phyloP scores from a whole-genome alignment of 23 tunicate species.

The Styela plicata region DNA sequence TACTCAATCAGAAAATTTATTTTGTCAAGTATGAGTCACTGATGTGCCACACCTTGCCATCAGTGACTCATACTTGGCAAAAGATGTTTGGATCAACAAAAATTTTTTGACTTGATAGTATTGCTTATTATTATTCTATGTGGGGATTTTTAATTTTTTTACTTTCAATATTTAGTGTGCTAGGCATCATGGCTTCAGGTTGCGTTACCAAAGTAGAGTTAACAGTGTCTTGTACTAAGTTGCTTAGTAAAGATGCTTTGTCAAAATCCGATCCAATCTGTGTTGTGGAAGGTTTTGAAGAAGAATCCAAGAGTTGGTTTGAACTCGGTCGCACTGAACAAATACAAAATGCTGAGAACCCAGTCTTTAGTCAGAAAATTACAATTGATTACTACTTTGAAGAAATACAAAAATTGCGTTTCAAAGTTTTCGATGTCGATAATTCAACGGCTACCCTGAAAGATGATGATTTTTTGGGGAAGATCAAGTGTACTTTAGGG shows the following conservation, averaged over 20 bases:
- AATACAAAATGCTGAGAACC: slow-evolving; percentile 44
- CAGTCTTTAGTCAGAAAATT: slow-evolving; percentile 47
- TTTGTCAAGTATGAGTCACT: too few relatives aligned
- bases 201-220: slow-evolving; percentile 80
- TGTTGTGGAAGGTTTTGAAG: slow-evolving; percentile 48
- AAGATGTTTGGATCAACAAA: too few relatives aligned
- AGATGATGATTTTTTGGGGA: slow-evolving; percentile 80
- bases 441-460: slow-evolving; percentile 42
- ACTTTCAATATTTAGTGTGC: not conserved
- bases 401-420: slow-evolving; percentile 58
- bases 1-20: too few relatives aligned
- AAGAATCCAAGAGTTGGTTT: slow-evolving; percentile 5
- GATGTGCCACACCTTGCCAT: too few relatives aligned
- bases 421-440: slow-evolving; percentile 70
- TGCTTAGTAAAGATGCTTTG: slow-evolving; percentile 72
- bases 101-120: too few relatives aligned
- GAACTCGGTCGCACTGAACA: slow-evolving; percentile 75
- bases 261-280: slow-evolving; percentile 97
- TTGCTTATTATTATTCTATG: too few relatives aligned
- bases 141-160: too few relatives aligned
- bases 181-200: slow-evolving; percentile 16
- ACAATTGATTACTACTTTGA: slow-evolving; percentile 71
- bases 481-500: slow-evolving; percentile 56
- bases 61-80: too few relatives aligned
- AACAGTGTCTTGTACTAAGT: slow-evolving; percentile 71